Evolutionary conservation across 2,888 invertebrate species (phyloP).

Genomic region (Catocala fraxini): DNA sequence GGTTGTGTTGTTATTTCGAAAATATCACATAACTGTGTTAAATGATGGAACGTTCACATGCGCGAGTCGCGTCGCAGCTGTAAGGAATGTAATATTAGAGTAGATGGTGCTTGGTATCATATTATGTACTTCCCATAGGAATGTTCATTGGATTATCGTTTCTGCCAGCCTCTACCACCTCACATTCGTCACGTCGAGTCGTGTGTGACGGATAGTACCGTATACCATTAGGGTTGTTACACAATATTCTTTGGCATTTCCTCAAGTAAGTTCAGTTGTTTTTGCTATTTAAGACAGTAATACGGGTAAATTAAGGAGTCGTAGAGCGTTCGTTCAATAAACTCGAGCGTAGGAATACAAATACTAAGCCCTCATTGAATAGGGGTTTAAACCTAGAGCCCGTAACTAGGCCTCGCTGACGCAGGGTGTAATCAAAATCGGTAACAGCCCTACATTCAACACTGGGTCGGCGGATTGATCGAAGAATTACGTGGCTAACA

Average conservation of each 20-base stretch:
- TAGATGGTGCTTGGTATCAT: conserved; percentile 37
- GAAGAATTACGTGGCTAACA: conserved; percentile 71
- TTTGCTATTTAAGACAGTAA: not conserved
- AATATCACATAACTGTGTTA: conserved; percentile 18
- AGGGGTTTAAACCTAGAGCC: conserved; percentile 15
- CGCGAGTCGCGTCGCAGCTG: conserved; percentile 19
- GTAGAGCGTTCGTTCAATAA: conserved; percentile 6
- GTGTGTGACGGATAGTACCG: conserved; percentile 49
- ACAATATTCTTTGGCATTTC: no score
- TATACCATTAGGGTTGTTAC: conserved; percentile 34
- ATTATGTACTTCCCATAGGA: conserved; percentile 42
- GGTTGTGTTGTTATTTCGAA: conserved; percentile 16
- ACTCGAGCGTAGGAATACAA: conserved; percentile 10
- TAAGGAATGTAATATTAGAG: conserved; percentile 47
- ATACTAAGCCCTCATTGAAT: conserved; percentile 30
- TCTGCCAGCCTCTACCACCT: conserved; percentile 34
- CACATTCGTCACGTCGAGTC: conserved; percentile 55
- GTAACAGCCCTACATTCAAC: conserved; percentile 40
- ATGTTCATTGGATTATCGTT: conserved; percentile 51
- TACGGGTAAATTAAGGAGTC: not conserved
- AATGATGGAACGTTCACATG: conserved; percentile 31
- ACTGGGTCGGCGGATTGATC: conserved; percentile 67
- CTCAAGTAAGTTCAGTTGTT: not conserved
- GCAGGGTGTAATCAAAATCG: conserved; percentile 18
- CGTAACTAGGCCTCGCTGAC: conserved; percentile 22